A percentile compares a stretch with the other conserved stretches of the same genome.
Evolutionary conservation across 2,888 invertebrate species (phyloP).

Genomic region (Psococerastis gibbosa): DNA sequence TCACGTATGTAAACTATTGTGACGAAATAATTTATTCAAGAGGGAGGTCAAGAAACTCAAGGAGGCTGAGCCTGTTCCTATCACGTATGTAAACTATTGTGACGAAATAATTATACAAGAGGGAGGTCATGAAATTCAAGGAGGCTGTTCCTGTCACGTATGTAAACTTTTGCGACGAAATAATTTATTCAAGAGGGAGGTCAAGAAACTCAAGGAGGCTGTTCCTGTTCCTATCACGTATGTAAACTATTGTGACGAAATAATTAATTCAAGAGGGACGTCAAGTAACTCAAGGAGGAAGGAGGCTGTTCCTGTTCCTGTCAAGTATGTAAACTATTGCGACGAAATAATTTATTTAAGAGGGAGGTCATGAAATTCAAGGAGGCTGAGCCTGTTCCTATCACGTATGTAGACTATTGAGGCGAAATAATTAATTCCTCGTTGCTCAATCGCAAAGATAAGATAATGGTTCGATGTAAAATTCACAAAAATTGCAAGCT

Average conservation of each 20-base stretch:
- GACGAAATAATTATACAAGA: no score
- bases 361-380: no score
- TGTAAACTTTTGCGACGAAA: neutral
- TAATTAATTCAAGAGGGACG: no score
- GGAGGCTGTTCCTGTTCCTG: no score
- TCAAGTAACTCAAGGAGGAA: slow-evolving; percentile 15
- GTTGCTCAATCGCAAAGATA: no score
- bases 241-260: slow-evolving; percentile 34
- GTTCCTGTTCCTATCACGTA: no score
- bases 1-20: neutral
- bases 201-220: slow-evolving; percentile 19
- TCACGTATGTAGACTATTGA: neutral
- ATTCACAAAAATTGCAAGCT: no score
- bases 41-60: slow-evolving; percentile 20
- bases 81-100: slow-evolving; percentile 32
- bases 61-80: no score
- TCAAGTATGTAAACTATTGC: slow-evolving; percentile 32
- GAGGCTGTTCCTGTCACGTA: neutral
- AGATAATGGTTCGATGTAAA: no score
- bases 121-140: no score
- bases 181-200: slow-evolving; percentile 21
- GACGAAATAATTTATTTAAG: no score
- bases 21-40: slow-evolving; percentile 16
- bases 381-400: no score
- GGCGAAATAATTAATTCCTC: neutral